Evolutionary conservation across 2,888 invertebrate species (phyloP), one percentile per base, ranked within the genome.

Genomic region (Calameuta filiformis): DNA sequence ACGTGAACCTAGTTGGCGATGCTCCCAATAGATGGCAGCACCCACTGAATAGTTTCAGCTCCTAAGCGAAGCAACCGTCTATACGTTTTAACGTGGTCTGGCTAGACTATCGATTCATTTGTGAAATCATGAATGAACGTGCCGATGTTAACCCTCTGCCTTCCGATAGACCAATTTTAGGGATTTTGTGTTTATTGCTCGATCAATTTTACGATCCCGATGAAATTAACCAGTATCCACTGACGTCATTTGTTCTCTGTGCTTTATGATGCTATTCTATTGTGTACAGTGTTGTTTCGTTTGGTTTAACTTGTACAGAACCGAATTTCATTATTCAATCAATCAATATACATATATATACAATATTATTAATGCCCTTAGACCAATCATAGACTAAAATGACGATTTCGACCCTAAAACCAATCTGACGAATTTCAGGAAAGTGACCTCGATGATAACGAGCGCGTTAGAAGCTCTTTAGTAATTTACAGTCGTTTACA

Each of bases 81-180:
- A 56, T 56, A 56, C 23, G 23, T 56, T 56, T 56, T 0, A 23
- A 23, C 23, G 56, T 56, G 23, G 56, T 23, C 9, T 56, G 9
- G 23, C 56, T 56, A 71, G 77, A 77, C 77, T 80, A 85, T 86
- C 81, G 86, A 85, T 83, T 85, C 83, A 83, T 84, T 80, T 79
- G 73, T 83, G 83, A 85, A 85, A 85, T 86, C 86, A 85, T 86
- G 85, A 85, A 85, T 85, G 86, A 85, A 85, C 85, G 85, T 86
- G 3, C 31, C 31, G 33, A 34, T 9, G 12, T 31, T 71, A 34
- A 6, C 71, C 31, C 71, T 71, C 56, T 56, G 56, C 23, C 15
- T 56, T 56, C 9, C 56, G 23, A 23, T 56, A 23, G 56, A 56
- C 56, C 56, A 56, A 56, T 9, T 56, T 56, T 23, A 56, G 23